phyloP scores from a whole-genome alignment of 2,888 invertebrate genomes.

The Invenusta paracnida region DNA sequence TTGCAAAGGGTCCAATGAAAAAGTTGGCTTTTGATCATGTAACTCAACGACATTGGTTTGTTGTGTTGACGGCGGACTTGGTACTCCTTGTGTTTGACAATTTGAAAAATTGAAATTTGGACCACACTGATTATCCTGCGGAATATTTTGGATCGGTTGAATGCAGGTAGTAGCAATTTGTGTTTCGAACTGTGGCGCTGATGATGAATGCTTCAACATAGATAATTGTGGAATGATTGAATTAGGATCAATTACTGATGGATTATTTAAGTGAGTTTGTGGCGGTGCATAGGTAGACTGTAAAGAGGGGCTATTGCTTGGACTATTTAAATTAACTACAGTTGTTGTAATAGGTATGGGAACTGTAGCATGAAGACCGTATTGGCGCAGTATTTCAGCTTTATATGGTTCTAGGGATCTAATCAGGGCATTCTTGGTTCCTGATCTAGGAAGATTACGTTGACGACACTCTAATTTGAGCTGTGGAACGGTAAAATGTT shows the following conservation, averaged over 20 bases:
- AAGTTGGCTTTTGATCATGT: background rate
- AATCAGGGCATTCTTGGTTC: background rate
- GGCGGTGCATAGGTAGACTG: background rate
- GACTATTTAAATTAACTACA: background rate
- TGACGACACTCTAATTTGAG: conserved; percentile 22
- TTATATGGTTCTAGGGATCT: conserved; percentile 15
- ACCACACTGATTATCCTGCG: background rate
- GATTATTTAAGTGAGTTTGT: background rate
- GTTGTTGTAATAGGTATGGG: background rate
- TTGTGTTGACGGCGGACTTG: background rate
- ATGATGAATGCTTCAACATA: background rate
- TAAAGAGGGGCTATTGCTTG: background rate
- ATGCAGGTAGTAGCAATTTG: background rate
- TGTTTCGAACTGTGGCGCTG: conserved; percentile 21
- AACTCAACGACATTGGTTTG: background rate
- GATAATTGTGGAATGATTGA: background rate
- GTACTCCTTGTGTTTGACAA: background rate
- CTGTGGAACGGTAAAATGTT: background rate
- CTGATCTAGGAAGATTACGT: background rate
- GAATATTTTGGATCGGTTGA: background rate
- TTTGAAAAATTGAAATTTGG: background rate
- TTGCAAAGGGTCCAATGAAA: background rate
- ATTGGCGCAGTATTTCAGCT: background rate
- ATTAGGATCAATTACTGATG: background rate
- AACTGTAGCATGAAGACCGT: background rate